A percentile compares a stretch with the other conserved stretches of the same genome.
Evolutionary conservation across 2,797 vertebrate species (phyloP).

Genomic region (Eutrigla gurnardus): DNA sequence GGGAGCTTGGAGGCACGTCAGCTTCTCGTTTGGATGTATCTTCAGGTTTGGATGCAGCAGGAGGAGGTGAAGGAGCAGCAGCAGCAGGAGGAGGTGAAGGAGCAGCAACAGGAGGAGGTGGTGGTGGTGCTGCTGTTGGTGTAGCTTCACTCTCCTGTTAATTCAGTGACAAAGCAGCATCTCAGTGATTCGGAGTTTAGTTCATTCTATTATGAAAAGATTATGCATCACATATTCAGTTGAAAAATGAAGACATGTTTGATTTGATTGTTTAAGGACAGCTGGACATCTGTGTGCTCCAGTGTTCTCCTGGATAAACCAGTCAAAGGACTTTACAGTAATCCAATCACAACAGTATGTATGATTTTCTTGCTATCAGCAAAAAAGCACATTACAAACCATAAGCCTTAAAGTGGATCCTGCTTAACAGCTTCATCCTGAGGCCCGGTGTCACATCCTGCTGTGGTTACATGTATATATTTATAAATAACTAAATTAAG

Average conservation of each 20-base stretch:
- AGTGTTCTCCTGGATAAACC: not conserved
- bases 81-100: conserved; percentile 14
- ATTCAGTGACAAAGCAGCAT: conserved; percentile 3
- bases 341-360: conserved; percentile 23
- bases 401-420: conserved; percentile 39
- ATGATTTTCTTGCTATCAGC: conserved; percentile 35
- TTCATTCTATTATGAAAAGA: not conserved
- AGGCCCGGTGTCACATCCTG: not conserved
- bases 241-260: not conserved
- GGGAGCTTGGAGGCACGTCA: conserved; percentile 14
- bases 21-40: conserved; percentile 48
- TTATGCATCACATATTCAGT: not conserved
- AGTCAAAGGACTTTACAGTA: conserved; percentile 2
- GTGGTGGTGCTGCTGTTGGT: conserved; percentile 18
- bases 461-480: not conserved
- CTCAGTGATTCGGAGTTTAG: not conserved
- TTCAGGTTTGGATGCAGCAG: conserved; percentile 38
- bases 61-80: conserved; percentile 16
- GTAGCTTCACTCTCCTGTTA: conserved; percentile 70
- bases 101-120: conserved; percentile 16
- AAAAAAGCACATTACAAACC: conserved; percentile 26
- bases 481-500: no score
- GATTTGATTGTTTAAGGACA: not conserved
- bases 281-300: not conserved
- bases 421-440: conserved; percentile 7